A percentile compares a stretch with the other conserved stretches of the same genome.
These are phyloP conservation scores for Propithecus coquereli DNA, from an alignment of 2,113 vertebrate genomes.

Conservation along the genomic window DNA sequence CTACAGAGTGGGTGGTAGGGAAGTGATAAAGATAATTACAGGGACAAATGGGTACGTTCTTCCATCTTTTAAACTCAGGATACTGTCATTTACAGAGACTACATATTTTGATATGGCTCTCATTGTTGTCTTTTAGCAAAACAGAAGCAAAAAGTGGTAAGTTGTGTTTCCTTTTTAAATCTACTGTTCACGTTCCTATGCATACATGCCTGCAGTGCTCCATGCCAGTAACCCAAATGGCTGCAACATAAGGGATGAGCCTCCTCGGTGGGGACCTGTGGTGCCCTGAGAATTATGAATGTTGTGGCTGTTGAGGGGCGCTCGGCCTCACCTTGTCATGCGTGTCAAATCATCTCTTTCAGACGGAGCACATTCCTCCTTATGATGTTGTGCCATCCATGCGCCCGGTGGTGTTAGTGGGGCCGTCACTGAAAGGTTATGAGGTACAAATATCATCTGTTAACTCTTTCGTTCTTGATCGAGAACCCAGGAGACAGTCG, in stretches of 20 bases:
- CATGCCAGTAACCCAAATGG: constrained; percentile 31
- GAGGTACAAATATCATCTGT: constrained; percentile 86
- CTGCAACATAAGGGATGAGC: constrained; percentile 14
- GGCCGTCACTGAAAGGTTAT: constrained; percentile 97
- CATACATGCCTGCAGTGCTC: constrained; percentile 24
- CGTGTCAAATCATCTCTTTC: constrained; percentile 60
- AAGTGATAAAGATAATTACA: background rate
- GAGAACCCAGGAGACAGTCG: background rate
- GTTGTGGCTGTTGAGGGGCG: background rate
- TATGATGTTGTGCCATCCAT: constrained; percentile 99
- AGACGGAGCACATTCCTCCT: constrained; percentile 97
- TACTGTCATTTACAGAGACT: constrained; percentile 15
- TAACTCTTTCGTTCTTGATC: background rate
- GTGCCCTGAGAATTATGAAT: background rate
- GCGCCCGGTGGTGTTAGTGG: constrained; percentile 97
- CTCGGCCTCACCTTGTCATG: background rate
- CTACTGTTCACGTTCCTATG: constrained; percentile 40
- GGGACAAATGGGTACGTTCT: background rate
- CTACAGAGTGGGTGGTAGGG: background rate
- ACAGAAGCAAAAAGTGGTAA: constrained; percentile 99
- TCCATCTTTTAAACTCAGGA: constrained; percentile 51
- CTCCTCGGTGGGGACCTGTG: constrained; percentile 29
- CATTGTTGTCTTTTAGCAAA: constrained; percentile 90
- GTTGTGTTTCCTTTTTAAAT: constrained; percentile 80
- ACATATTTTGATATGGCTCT: constrained; percentile 78